These are phyloP conservation scores for Sarcophaga caerulescens DNA, from an alignment of 2,888 invertebrate species.

Conservation along the genomic window DNA sequence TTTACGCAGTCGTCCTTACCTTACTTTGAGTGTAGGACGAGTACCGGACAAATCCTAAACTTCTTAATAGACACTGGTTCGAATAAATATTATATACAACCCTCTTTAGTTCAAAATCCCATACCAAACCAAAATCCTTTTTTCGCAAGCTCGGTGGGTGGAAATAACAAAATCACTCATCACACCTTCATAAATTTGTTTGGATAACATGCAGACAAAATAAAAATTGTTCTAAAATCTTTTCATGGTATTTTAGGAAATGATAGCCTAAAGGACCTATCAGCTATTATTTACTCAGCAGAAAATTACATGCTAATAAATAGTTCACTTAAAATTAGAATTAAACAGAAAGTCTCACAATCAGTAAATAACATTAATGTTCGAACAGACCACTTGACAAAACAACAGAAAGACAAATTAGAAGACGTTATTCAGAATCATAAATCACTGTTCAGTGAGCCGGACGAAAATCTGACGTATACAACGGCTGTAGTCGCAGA, in stretches of 20 bases:
- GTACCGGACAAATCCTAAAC: constrained; percentile 19
- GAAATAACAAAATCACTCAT: constrained; percentile 25
- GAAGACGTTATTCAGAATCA: not conserved
- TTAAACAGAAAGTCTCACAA: constrained; percentile 2
- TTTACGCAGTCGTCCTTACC: constrained; percentile 35
- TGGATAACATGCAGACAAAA: not conserved
- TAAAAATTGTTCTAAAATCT: constrained; percentile 18
- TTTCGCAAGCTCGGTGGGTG: constrained; percentile 27
- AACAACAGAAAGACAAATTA: not conserved
- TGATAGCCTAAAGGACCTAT: constrained; percentile 1
- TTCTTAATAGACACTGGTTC: constrained; percentile 41
- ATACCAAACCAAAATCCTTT: constrained; percentile 24
- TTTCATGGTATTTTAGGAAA: constrained; percentile 17
- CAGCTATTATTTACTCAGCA: not conserved
- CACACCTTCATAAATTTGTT: constrained; percentile 38
- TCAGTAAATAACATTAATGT: constrained; percentile 19
- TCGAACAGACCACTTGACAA: constrained; percentile 21
- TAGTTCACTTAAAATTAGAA: not conserved
- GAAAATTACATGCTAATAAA: not conserved
- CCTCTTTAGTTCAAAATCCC: constrained; percentile 1
- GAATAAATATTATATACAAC: constrained; percentile 40
- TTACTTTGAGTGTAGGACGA: constrained; percentile 30
- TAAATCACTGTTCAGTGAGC: not conserved
- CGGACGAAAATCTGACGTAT: not conserved
- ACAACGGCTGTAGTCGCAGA: constrained; percentile 27